Base-by-base conservation (phyloP, 2,797 vertebrate species). In the Cirrhinus molitorella region DNA sequence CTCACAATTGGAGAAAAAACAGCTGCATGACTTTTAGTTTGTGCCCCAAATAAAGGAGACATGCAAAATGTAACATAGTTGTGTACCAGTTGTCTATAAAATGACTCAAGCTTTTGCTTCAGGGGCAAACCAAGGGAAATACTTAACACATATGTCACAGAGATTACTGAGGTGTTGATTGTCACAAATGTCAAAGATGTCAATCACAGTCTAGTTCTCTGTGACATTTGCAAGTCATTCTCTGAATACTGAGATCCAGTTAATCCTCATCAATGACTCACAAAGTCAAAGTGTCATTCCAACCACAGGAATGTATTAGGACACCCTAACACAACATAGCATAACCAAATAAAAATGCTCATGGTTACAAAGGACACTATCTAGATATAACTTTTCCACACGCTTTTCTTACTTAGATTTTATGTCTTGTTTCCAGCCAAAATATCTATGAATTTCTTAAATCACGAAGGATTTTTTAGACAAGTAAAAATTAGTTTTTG, bases 201-300 rank as follows among this genome's bases (percentile, higher is more conserved):
- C 61, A 85, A 16, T 59, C 31, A 28, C 34, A 57, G n/a, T 43
- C 51, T 1, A 57, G 9, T 40, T 66, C 76, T 57, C 21, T 75
- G 12, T 57, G 51, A 31, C 57, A 53, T 78, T 74, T 74, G 14
- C 49, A 79, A 51, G 63, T 37, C 23, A 43, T 9, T 53, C 72
- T 45, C 34, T 53, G 43, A 55, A 40, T 21, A 49, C 47, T 72
- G 47, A 45, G 40, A 40, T 47, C 37, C 40, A 25, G 51, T 45
- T 83, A 59, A 80, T 73, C 79, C 85, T 5, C 5, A 28, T 13
- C 23, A 43, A 53, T 17, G 47, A 5, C 23, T 67, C 17, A 9
- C 9, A 81, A 76, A 57, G 79, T 81, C 66, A 77, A 65, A 70
- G 23, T 72, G n/a, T 23, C 34, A 49, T 25, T 85, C 45, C 47